Conservation (phyloP, 1,140 invertebrate genomes). For the Drosophila setifemur region DNA sequence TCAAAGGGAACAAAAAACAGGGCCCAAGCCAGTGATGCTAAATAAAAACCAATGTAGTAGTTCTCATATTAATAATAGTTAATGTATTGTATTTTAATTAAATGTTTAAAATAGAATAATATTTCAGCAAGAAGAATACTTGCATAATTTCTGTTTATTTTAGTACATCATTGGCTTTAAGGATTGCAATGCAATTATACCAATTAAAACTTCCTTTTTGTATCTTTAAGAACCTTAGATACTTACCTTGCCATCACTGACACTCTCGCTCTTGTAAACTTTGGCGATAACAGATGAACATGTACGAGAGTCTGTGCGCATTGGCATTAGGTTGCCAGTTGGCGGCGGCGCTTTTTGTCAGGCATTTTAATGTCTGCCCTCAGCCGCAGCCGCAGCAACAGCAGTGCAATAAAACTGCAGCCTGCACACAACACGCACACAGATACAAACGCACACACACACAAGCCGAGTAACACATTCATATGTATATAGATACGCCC, state of each 20-base stretch:
- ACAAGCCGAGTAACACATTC: slow-evolving; percentile 13
- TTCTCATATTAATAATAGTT: too few species aligned
- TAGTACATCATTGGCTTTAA: too few species aligned
- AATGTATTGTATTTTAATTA: too few species aligned
- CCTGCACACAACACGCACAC: slow-evolving; percentile 12
- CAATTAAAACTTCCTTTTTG: too few species aligned
- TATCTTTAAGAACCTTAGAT: neutral
- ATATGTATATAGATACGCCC: slow-evolving; percentile 10
- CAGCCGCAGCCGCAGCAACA: slow-evolving; percentile 50
- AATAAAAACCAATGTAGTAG: too few species aligned
- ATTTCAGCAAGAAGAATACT: too few species aligned
- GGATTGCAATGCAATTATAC: too few species aligned
- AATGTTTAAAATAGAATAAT: too few species aligned
- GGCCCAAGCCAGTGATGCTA: neutral
- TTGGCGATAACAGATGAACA: slow-evolving; percentile 12
- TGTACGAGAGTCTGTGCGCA: slow-evolving; percentile 14
- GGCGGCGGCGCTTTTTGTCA: slow-evolving; percentile 58
- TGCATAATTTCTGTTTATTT: too few species aligned
- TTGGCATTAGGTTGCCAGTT: slow-evolving; percentile 62
- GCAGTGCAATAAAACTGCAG: slow-evolving; percentile 65
- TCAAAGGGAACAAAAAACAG: slow-evolving; percentile 13
- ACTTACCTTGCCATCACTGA: slow-evolving; percentile 3
- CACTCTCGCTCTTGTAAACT: neutral
- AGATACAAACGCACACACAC: slow-evolving; percentile 11
- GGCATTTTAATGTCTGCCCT: slow-evolving; percentile 65